A percentile compares a stretch with the other conserved stretches of the same genome.
Conservation (phyloP, 2,888 invertebrate species). For the Pandemis corylana region DNA sequence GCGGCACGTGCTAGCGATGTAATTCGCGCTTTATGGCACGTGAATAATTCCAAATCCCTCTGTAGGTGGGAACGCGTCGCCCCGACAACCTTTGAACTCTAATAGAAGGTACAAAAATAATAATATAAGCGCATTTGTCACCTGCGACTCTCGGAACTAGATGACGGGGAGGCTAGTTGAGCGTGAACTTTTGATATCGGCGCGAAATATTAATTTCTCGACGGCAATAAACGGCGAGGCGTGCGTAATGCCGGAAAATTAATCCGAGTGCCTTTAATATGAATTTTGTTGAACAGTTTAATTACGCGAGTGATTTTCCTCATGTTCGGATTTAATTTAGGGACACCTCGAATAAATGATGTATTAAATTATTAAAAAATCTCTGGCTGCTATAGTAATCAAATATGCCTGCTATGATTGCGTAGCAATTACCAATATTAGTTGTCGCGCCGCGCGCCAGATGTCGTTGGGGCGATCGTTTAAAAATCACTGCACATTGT, state of each 20-base stretch:
- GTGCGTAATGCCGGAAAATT: constrained; percentile 81
- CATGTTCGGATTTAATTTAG: constrained; percentile 51
- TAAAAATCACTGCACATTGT: constrained; percentile 85
- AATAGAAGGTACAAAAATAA: constrained; percentile 73
- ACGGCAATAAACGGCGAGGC: constrained; percentile 78
- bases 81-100: constrained; percentile 79
- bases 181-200: constrained; percentile 83
- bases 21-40: constrained; percentile 82
- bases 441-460: constrained; percentile 69
- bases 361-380: neutral
- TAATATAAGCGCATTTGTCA: constrained; percentile 82
- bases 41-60: constrained; percentile 78
- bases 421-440: constrained; percentile 80
- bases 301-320: constrained; percentile 69
- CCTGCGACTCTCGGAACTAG: constrained; percentile 77
- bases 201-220: constrained; percentile 84
- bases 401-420: constrained; percentile 51
- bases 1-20: constrained; percentile 72
- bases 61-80: constrained; percentile 52
- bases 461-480: constrained; percentile 79
- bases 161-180: constrained; percentile 80
- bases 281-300: constrained; percentile 75
- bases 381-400: constrained; percentile 25
- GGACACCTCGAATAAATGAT: neutral
- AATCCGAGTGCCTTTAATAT: constrained; percentile 79